Evolutionary conservation across 2,888 invertebrate genomes (phyloP).

Genomic region (Chloroclystis v-ata): DNA sequence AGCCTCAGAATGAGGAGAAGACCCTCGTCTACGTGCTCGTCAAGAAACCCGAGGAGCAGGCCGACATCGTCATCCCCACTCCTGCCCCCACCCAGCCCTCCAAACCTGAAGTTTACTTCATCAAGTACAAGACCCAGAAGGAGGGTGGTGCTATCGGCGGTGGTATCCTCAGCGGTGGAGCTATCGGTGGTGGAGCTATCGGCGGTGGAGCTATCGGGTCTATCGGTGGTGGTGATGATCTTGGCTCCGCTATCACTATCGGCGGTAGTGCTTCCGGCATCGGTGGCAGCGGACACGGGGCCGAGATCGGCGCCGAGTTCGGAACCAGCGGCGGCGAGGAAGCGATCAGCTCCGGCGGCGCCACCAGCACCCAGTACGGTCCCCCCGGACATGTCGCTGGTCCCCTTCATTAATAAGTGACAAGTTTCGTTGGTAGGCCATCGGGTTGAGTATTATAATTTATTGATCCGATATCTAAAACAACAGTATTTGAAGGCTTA

Average conservation of each 20-base stretch:
- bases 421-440: conserved; percentile 39
- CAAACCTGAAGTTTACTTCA: conserved; percentile 95
- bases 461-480: conserved; percentile 41
- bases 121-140: conserved; percentile 86
- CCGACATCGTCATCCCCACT: conserved; percentile 87
- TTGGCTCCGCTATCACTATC: conserved; percentile 20
- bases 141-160: conserved; percentile 68
- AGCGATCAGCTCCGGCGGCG: conserved; percentile 48
- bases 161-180: conserved; percentile 41
- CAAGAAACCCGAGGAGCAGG: conserved; percentile 91
- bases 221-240: conserved; percentile 36
- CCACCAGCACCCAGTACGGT: conserved; percentile 72
- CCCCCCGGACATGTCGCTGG: conserved; percentile 73
- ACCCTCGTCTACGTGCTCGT: conserved; percentile 93
- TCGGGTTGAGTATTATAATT: conserved; percentile 43
- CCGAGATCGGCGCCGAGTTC: conserved; percentile 53
- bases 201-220: conserved; percentile 44
- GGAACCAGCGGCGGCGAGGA: conserved; percentile 53
- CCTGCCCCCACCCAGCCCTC: conserved; percentile 89
- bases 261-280: conserved; percentile 44
- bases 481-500: conserved; percentile 11
- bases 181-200: conserved; percentile 40
- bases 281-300: conserved; percentile 47
- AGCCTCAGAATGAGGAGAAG: conserved; percentile 91
- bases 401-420: conserved; percentile 61